Percentiles rank a stretch among this genome's conserved stretches.
Conservation (phyloP, 2,113 vertebrate genomes). For the Fregetta grallaria region DNA sequence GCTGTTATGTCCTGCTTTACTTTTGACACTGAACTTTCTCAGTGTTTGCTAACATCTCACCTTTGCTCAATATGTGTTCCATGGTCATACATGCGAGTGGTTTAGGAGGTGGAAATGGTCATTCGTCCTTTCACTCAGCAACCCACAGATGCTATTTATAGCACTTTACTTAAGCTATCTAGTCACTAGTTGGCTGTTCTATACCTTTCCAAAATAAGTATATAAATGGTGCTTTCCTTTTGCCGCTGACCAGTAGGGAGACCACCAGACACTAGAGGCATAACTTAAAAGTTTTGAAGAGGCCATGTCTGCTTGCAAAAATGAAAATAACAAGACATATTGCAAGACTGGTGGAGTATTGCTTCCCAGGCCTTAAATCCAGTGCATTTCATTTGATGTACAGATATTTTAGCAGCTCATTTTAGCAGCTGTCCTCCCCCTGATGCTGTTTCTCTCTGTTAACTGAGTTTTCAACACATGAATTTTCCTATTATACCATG, state of each 20-base stretch:
- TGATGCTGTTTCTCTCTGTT: not conserved
- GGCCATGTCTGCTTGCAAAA: not conserved
- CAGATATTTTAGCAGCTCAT: not conserved
- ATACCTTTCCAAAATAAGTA: not conserved
- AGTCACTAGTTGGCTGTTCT: not conserved
- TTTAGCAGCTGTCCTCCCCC: not conserved
- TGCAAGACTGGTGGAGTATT: not conserved
- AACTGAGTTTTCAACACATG: not conserved
- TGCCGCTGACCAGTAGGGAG: not conserved
- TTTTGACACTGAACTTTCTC: not conserved
- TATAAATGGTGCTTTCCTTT: not conserved
- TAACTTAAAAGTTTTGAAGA: not conserved
- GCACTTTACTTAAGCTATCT: not conserved
- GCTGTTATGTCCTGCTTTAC: not conserved
- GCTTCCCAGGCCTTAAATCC: not conserved
- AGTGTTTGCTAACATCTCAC: not conserved
- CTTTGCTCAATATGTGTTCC: not conserved
- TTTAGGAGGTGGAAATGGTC: not conserved
- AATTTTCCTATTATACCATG: not conserved
- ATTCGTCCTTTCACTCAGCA: not conserved
- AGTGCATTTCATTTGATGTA: not conserved
- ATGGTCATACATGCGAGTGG: not conserved
- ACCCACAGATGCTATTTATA: not conserved
- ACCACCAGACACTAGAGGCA: not conserved
- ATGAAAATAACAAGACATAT: not conserved